Evolutionary conservation across 2,113 vertebrate species (phyloP), one percentile per base, ranked within the genome.

Genomic region (Apodemus speciosus): DNA sequence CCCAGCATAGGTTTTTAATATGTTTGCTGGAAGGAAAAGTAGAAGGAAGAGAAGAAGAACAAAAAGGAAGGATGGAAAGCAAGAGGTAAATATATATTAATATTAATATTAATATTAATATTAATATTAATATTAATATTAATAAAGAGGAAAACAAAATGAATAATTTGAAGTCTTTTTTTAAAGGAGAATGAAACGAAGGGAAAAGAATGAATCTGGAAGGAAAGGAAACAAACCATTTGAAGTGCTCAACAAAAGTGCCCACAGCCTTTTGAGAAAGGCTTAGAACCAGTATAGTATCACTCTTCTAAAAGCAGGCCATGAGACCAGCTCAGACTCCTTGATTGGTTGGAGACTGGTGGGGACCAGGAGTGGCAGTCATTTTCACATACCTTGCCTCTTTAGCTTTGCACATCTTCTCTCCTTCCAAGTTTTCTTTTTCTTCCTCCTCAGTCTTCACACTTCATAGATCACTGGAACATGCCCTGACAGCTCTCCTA

Each of bases 141-240:
- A 93, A 66, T 49, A 62, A 91, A 85, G 9, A 62, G 27, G n/a
- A 35, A 53, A 85, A 68, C 68, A 76, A 86, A 85, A 49, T 85
- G 23, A 21, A 64, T 15, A 89, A n/a, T 43, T 89, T 84, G 20
- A 68, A 75, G 21, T 18, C 20, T 43, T 30, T 60, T 60, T 40
- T 58, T 35, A 60, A 27, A 15, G n/a, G 7, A n/a, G 35, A 68
- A 23, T 68, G 43, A n/a, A 85, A 68, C 60, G 43, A n/a, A 80
- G 66, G 51, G 21, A 18, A 53, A 85, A 30, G 18, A 90, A 72
- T 56, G 3, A 66, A 38, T 25, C 43, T 62, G 51, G n/a, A 76
- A 53, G 23, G 51, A 27, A 79, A 56, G 62, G 9, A 38, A 69
- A 85, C 21, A 9, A 66, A 76, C 68, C 49, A 43, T 56, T 20